Percentiles rank a stretch among this genome's conserved stretches.
phyloP scores from a whole-genome alignment of 2,797 vertebrate genomes.

The Ciconia nigra region DNA sequence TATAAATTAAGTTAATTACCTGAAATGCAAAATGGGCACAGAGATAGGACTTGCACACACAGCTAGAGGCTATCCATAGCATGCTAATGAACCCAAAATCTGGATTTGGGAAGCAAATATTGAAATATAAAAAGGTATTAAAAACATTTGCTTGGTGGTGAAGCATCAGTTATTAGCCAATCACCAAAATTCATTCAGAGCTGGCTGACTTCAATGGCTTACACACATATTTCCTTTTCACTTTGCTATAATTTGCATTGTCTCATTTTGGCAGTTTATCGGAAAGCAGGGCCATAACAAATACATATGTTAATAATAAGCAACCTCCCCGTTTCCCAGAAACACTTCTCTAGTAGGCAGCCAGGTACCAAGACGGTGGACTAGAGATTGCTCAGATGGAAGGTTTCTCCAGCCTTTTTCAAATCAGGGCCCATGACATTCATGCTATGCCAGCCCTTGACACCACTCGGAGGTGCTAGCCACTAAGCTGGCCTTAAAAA shows the following conservation, averaged over 20 bases:
- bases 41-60: background rate
- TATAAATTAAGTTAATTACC: background rate
- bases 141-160: background rate
- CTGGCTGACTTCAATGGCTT: background rate
- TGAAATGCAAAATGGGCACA: background rate
- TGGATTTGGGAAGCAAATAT: background rate
- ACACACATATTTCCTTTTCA: background rate
- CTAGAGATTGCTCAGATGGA: background rate
- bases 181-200: background rate
- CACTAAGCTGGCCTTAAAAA: background rate
- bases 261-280: background rate
- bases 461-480: background rate
- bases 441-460: background rate
- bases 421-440: background rate
- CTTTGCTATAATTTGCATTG: background rate
- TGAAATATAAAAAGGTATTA: background rate
- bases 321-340: background rate
- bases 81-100: background rate
- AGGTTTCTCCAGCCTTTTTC: background rate
- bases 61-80: background rate
- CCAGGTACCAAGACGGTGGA: accelerated
- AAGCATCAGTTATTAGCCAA: background rate
- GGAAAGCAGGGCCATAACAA: background rate
- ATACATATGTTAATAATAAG: background rate
- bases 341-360: background rate